Base-by-base conservation (phyloP, 2,888 invertebrate genomes). In the Pseudococcus longispinus region DNA sequence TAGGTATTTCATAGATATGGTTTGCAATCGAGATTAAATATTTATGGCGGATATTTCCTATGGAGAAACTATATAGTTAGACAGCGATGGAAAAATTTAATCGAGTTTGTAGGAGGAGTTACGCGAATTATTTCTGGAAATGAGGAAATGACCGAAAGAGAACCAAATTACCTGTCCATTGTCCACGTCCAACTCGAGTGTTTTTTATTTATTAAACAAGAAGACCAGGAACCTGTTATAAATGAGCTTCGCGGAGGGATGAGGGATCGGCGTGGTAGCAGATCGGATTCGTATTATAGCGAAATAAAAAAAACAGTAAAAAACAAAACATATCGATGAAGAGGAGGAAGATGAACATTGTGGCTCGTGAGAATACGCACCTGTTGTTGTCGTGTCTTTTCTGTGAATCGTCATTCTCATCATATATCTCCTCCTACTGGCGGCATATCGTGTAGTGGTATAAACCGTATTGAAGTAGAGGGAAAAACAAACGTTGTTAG, bases 321-420 rank as follows among this genome's bases (percentile, higher is more conserved):
- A 80, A 42, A 20, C 8, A 80, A 42, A 80, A 5, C 77, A 42
- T 26, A 42, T 20, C 77, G 42, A 74, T 42, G 42, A 74, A 32
- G 15, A 70, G 70, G 70, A 70, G 70, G 70, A 70, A 29, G 77
- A 80, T 80, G 37, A 18, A 70, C 70, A 70, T 70, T 70, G 29
- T 80, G 37, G 77, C 77, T 80, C 77, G 77, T 80, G 77, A 80
- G 77, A 80, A 80, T 29, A 80, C 77, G 77, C 77, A 80, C 77
- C 77, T 80, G 77, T 80, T 80, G 77, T 80, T 80, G 77, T 80
- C 77, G 77, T 80, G 77, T 80, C 77, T 80, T 80, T 42, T 37
- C 32, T 80, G 29, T 42, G 42, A 42, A 42, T 80, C 77, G 77
- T 80, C 77, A 80, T 80, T 80, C 77, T 80, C 77, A 42, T 80